Evolutionary conservation across 1,140 invertebrate species (phyloP).

Genomic region (Wasmannia auropunctata): DNA sequence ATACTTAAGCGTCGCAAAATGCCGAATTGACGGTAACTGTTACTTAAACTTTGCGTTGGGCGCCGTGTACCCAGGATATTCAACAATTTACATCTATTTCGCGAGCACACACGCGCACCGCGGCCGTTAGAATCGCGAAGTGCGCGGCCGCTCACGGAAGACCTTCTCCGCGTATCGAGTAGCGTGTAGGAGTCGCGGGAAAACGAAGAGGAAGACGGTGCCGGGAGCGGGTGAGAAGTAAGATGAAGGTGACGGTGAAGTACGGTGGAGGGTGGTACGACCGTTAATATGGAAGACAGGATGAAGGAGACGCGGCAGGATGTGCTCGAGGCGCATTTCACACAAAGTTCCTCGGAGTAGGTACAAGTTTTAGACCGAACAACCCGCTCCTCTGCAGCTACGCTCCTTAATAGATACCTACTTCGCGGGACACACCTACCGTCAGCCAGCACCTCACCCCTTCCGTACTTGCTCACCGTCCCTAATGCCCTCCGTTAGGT

Average conservation of each 20-base stretch:
- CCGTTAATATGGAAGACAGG: slow-evolving; percentile 75
- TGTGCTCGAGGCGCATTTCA: slow-evolving; percentile 73
- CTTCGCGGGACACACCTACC: slow-evolving; percentile 63
- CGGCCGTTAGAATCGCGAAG: slow-evolving; percentile 10
- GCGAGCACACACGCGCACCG: not conserved
- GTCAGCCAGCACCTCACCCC: slow-evolving; percentile 38
- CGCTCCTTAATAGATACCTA: slow-evolving; percentile 72
- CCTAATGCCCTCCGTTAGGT: slow-evolving; percentile 31
- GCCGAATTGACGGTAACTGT: slow-evolving; percentile 47
- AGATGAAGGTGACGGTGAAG: slow-evolving; percentile 46
- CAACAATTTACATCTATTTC: slow-evolving; percentile 43
- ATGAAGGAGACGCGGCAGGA: slow-evolving; percentile 72
- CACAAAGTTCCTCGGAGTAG: slow-evolving; percentile 66
- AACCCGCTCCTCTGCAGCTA: slow-evolving; percentile 23
- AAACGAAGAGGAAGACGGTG: slow-evolving; percentile 26
- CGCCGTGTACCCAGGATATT: not conserved
- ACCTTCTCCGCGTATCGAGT: slow-evolving; percentile 6
- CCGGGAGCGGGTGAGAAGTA: slow-evolving; percentile 8
- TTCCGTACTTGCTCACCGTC: slow-evolving; percentile 14
- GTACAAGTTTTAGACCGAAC: slow-evolving; percentile 72
- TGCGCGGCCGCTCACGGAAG: slow-evolving; percentile 5
- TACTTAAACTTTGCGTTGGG: slow-evolving; percentile 38
- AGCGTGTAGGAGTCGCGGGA: slow-evolving; percentile 18
- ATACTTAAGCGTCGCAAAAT: slow-evolving; percentile 23
- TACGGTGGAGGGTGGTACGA: slow-evolving; percentile 48